Base-by-base conservation (phyloP, 2,113 vertebrate species). In the Neogale vison region DNA sequence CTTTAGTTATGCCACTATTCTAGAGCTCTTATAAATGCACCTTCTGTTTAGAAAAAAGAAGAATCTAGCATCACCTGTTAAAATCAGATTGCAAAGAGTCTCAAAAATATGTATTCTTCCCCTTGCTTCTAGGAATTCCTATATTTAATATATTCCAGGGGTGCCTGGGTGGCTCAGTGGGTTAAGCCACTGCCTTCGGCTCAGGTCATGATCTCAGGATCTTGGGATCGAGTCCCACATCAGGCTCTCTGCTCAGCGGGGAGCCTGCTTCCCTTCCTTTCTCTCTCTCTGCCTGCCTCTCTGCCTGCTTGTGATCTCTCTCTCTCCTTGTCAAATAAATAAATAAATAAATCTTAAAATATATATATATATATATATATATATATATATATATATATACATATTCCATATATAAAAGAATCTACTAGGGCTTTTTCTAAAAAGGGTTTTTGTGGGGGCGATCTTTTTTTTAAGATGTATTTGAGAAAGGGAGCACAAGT, bases 1-100 rank as follows among this genome's bases (percentile, higher is more conserved):
- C 18, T 83, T 84, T 65, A 83, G 67, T 86, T 67, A 86, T 23
- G 15, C 61, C 14, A 36, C 14, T 90, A 92, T 84, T 96, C 21
- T 42, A 86, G 9, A 65, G 77, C 6, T 86, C 77, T 95, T 74
- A n/a, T 55, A 20, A 89, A 76, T 57, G 74, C 57, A 77, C 42
- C 39, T 76, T 93, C 42, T 81, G 8, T 90, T 92, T 77, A 83
- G n/a, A n/a, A 59, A 95, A 95, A 93, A 65, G 12, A 85, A 3
- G 13, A 88, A 45, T 61, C 47, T 72, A 67, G 17, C 42, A 79
- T 82, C 45, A 34, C 4, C 18, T 77, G 47, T 74, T 87, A 92
- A 98, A 94, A 55, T 82, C 9, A 76, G 9, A 90, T 65, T 69
- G 69, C 14, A 29, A 85, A 82, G 9, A 90, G 7, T 29, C 29